Conservation (phyloP, 1,140 invertebrate species). For the Bombus huntii region DNA sequence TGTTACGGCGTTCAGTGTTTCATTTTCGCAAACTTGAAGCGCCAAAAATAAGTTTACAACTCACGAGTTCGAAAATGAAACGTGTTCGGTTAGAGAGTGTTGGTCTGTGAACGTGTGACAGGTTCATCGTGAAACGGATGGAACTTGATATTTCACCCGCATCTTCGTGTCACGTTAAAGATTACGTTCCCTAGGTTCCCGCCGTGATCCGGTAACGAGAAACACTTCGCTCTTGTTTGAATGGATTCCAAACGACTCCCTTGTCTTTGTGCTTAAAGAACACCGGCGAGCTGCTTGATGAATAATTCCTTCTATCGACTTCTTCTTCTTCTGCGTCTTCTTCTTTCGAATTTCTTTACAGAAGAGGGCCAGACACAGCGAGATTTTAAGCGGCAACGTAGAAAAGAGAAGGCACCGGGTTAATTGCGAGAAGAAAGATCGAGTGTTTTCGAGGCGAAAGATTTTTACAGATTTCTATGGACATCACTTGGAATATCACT, state of each 20-base stretch:
- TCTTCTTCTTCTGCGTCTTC: not conserved
- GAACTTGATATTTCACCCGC: slow-evolving; percentile 58
- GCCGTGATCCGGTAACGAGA: slow-evolving; percentile 51
- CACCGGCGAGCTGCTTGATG: not conserved
- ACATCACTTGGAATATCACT: not conserved
- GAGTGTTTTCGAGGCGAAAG: not conserved
- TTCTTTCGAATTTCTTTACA: not conserved
- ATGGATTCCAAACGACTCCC: slow-evolving; percentile 28
- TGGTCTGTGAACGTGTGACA: not conserved
- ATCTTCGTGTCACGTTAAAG: slow-evolving; percentile 35
- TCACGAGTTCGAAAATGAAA: not conserved
- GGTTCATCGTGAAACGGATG: not conserved
- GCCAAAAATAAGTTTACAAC: slow-evolving; percentile 15
- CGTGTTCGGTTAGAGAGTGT: too few species aligned
- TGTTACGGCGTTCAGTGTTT: not conserved
- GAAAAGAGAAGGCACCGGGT: not conserved
- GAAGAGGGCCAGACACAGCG: too few species aligned
- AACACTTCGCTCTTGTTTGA: slow-evolving; percentile 45
- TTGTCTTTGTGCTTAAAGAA: slow-evolving; percentile 16
- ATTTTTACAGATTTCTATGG: not conserved
- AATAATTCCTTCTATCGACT: slow-evolving; percentile 7
- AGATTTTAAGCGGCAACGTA: not conserved
- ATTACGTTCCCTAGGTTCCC: slow-evolving; percentile 30
- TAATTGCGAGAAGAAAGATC: slow-evolving; percentile 3
- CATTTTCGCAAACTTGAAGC: not conserved